Evolutionary conservation across 2,797 vertebrate genomes (phyloP), one percentile per base, ranked within the genome.

Genomic region (Falco berigora): DNA sequence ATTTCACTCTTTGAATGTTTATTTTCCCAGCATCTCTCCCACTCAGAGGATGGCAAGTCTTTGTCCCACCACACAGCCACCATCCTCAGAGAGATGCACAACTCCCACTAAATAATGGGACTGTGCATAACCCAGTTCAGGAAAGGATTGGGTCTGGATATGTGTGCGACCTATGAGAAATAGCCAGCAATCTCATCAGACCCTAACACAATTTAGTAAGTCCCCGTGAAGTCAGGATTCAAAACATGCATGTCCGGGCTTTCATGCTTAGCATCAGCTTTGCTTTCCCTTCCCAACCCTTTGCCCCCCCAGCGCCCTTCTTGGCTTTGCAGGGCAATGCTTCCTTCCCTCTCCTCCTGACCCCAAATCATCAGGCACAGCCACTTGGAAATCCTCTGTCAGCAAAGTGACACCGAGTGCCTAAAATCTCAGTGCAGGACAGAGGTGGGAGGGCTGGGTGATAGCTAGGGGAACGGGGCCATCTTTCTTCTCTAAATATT

Each of bases 301-400:
- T 53, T 0, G 0, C n/a, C 2, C 10, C 12, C 10, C 2, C 9
- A 16, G 27, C 0, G 0, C 14, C 20, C 16, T 21, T 40, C 30
- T 52, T 69, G 50, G 36, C 47, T 82, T 72, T 71, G 10, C 53
- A 56, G 44, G 18, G n/a, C n/a, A 34, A 87, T 32, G 18, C 10
- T 72, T 12, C 66, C 38, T 74, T 49, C n/a, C 28, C 40, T 59
- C 32, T 58, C n/a, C 32, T 61, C 34, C 42, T 73, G 34, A 17
- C 17, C 25, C 36, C 55, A 83, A 86, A 79, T 5, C 32, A 40
- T 23, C 55, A 42, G 63, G 71, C 50, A 64, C 8, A 61, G 46
- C 3, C 50, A 18, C 44, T 34, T 23, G 46, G 28, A 53, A 95
- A 87, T 61, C 8, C 27, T 32, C 2, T 7, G 17, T 18, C 78